Conservation (phyloP, 2,113 vertebrate genomes). For the Rhadina sibilatrix region DNA sequence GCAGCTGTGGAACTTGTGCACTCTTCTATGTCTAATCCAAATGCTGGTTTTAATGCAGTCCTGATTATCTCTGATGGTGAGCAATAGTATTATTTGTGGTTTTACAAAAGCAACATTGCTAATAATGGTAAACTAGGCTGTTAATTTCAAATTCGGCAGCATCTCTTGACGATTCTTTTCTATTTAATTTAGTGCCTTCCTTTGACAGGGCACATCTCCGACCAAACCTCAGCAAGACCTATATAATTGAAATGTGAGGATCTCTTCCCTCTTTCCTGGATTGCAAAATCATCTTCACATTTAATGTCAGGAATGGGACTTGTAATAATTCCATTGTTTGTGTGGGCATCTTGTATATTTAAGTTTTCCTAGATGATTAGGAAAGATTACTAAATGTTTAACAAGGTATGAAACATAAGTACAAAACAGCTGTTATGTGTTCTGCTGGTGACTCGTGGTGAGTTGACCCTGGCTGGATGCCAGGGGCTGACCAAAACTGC, state of each 20-base stretch:
- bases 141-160: not conserved
- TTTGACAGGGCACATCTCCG: not conserved
- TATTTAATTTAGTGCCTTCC: not conserved
- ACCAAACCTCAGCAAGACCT: not conserved
- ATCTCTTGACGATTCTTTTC: not conserved
- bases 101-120: not conserved
- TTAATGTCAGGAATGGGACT: not conserved
- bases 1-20: not conserved
- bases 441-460: not conserved
- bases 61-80: not conserved
- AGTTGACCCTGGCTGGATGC: not conserved
- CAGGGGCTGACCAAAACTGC: not conserved
- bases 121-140: not conserved
- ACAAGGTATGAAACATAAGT: not conserved
- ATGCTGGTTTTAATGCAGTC: not conserved
- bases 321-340: rapidly evolving
- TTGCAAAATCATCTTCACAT: not conserved
- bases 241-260: not conserved
- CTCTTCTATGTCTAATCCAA: not conserved
- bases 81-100: not conserved
- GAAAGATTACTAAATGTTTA: not conserved
- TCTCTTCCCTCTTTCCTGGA: not conserved
- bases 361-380: not conserved
- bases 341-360: not conserved
- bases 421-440: not conserved